phyloP scores from a whole-genome alignment of 2,797 vertebrate genomes.

The Halcyon badia region DNA sequence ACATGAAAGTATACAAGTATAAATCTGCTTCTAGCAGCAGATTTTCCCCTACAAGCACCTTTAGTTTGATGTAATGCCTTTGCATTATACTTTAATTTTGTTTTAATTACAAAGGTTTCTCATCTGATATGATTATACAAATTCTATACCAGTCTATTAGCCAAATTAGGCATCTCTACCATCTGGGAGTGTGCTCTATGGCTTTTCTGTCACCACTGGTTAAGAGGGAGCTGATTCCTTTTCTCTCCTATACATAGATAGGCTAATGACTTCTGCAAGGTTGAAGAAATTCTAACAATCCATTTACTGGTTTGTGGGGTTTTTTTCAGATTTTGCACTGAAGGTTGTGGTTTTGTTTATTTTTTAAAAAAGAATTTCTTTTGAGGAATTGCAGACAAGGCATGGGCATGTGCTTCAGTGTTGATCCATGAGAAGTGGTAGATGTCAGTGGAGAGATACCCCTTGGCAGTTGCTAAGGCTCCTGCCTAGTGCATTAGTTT shows the following conservation, averaged over 20 bases:
- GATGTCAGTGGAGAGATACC: rapidly evolving
- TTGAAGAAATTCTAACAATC: neutral
- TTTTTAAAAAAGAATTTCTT: neutral
- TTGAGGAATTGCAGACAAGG: neutral
- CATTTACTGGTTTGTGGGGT: rapidly evolving
- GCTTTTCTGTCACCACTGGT: neutral
- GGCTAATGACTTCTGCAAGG: neutral
- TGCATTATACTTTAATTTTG: neutral
- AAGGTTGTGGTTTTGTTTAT: neutral
- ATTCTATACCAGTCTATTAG: neutral
- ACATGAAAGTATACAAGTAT: neutral
- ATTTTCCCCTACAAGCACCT: neutral
- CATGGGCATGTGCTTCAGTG: neutral
- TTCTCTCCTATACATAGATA: neutral
- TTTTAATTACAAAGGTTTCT: slow-evolving; percentile 4
- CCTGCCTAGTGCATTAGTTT: neutral
- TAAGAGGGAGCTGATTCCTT: neutral
- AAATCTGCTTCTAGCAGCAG: neutral
- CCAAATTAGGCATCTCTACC: neutral
- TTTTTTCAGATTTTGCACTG: neutral
- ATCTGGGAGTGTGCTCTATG: neutral
- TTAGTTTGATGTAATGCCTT: neutral
- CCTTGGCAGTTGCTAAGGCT: neutral
- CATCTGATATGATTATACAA: neutral
- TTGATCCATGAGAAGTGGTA: neutral